Base-by-base conservation (phyloP, 2,888 invertebrate species). In the Spilosoma lubricipeda region DNA sequence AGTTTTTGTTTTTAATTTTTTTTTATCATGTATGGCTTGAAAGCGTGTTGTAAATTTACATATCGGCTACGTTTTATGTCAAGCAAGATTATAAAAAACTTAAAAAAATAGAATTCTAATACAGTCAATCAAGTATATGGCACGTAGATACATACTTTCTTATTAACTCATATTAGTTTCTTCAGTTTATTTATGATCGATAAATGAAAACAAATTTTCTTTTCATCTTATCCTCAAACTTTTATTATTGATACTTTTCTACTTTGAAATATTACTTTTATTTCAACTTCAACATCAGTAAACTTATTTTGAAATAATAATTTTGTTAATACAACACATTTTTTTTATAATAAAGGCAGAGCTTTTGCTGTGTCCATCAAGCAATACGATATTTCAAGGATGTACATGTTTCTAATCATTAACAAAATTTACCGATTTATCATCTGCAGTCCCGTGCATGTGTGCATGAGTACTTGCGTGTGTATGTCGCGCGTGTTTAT, bases 1-100 rank as follows among this genome's bases (percentile, higher is more conserved):
- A 36, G 59, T 33, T 69, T n/a, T 48, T 15, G 39, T 72, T 72
- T 69, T 68, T 52, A 73, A 70, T 70, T 73, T 42, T 68, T 67
- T 67, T 59, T 70, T 59, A 56, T 65, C 30, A 73, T 27, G 42
- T 66, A 48, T 52, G 65, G 9, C 63, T 68, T 23, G 15, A 63
- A 33, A 23, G 23, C 9, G 9, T 15, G 36, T 30, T 71, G 33
- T 65, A 33, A 67, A 67, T 23, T 39, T 72, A 59, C 70, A 63
- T 67, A 68, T 48, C 63, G 63, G 33, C 18, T 2, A 30, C 56
- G 18, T 72, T 59, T 72, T 42, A 67, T 67, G 56, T 59, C 23
- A 11, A 67, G 8, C 56, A n/a, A 52, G 39, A 59, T 59, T 59
- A 15, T 18, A 27, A 8, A 27, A 30, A 67, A 33, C 13, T 5